These are phyloP conservation scores for Ganaspis sp. DNA, from an alignment of 1,140 invertebrate genomes.

Conservation along the genomic window DNA sequence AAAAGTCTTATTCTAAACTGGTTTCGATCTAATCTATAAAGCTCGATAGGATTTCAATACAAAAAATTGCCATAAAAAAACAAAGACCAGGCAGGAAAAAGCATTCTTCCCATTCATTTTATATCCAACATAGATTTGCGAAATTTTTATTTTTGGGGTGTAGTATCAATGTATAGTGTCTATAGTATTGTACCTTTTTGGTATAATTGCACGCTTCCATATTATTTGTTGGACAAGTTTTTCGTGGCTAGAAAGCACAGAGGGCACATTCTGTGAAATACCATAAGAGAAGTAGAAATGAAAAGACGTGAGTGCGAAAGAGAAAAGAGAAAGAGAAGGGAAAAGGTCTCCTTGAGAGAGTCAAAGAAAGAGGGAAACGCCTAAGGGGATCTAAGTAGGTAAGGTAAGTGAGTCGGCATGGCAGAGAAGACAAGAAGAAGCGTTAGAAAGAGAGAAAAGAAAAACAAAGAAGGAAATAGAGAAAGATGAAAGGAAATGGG, in stretches of 20 bases:
- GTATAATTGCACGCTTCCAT: too few relatives aligned
- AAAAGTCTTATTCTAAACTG: too few relatives aligned
- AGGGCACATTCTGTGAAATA: not conserved
- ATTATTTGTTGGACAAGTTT: too few relatives aligned
- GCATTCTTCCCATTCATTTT: too few relatives aligned
- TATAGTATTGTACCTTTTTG: too few relatives aligned
- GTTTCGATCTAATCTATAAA: too few relatives aligned
- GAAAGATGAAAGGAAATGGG: conserved; percentile 36
- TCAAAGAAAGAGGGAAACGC: conserved; percentile 14
- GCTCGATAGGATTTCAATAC: too few relatives aligned
- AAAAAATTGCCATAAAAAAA: too few relatives aligned
- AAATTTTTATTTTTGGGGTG: too few relatives aligned
- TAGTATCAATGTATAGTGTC: too few relatives aligned
- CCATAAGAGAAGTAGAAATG: not conserved
- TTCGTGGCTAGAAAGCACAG: not conserved
- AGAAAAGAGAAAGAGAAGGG: conserved; percentile 14
- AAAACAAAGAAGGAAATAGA: conserved; percentile 42
- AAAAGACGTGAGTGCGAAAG: not conserved
- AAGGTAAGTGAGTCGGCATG: conserved; percentile 16
- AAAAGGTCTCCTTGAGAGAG: conserved; percentile 32
- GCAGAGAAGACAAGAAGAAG: not conserved
- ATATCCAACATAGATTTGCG: too few relatives aligned
- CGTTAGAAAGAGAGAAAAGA: conserved; percentile 36
- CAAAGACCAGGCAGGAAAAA: too few relatives aligned
- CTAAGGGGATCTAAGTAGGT: conserved; percentile 29